Percentiles rank a stretch among this genome's conserved stretches.
These are phyloP conservation scores for Antheraea assamensis DNA, from an alignment of 2,888 invertebrate genomes.

Conservation along the genomic window DNA sequence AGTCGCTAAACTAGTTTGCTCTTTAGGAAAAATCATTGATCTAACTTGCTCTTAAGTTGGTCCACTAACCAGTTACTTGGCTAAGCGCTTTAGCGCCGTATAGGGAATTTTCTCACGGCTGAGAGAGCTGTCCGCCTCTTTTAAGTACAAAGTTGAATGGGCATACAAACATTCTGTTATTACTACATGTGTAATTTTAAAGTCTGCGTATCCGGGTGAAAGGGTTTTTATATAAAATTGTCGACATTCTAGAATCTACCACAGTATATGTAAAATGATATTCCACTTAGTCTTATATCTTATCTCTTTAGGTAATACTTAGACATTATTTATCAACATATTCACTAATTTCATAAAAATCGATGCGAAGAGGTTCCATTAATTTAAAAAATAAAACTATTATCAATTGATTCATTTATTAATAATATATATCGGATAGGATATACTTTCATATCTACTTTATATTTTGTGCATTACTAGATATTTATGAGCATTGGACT, in stretches of 20 bases:
- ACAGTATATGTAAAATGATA: neutral
- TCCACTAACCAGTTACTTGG: slow-evolving; percentile 22
- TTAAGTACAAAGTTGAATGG: slow-evolving; percentile 9
- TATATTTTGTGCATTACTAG: neutral
- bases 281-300: neutral
- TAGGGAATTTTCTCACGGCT: slow-evolving; percentile 35
- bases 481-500: neutral
- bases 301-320: neutral
- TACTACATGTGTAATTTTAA: neutral
- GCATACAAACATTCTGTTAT: neutral
- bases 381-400: too few species aligned
- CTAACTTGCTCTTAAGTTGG: slow-evolving; percentile 26
- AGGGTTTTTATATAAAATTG: too few species aligned
- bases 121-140: neutral
- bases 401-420: too few species aligned
- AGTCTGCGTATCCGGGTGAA: too few species aligned
- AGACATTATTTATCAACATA: neutral
- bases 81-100: slow-evolving; percentile 27
- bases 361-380: too few species aligned
- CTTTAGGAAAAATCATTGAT: slow-evolving; percentile 34
- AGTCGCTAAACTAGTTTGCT: slow-evolving; percentile 28
- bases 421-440: too few species aligned
- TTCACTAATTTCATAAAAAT: too few species aligned
- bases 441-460: too few species aligned
- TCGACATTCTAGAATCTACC: too few species aligned